Base-by-base conservation (phyloP, 2,888 invertebrate genomes). In the Dynastes grantii region DNA sequence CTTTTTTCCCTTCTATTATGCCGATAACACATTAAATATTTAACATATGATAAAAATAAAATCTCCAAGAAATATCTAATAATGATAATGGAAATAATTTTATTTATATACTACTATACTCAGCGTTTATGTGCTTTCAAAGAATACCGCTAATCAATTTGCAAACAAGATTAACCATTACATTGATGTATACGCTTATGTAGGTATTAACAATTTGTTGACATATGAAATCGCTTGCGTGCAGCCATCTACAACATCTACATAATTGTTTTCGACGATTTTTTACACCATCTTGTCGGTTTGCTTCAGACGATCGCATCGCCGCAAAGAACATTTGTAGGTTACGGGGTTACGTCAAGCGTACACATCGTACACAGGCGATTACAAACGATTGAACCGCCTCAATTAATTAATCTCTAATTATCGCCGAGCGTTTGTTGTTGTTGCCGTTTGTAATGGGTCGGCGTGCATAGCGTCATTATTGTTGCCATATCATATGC, bases 371-470 rank as follows among this genome's bases (percentile, higher is more conserved):
- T 55, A 55, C 3, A n/a, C 53, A 9, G n/a, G n/a, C 53, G n/a
- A n/a, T 53, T 55, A 55, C 55, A 55, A 55, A 55, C 22, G 55
- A 55, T 55, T 22, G 16, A 40, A 40, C 65, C 65, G 65, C 40
- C 45, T 45, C 49, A 67, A 67, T 67, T 67, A 67, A 67, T 67
- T 67, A 67, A 67, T 45, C 45, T 45, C 8, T 16, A 67, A 67
- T 67, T 67, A 45, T 63, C 27, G 45, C 40, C 65, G 55, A 9
- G 22, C 22, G 55, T 55, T 55, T 55, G 55, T 22, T 55, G 22
- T 55, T 55, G 55, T 55, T 55, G 16, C 55, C 16, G 55, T 45
- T 45, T 45, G 45, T 45, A 2, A 45, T 8, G 9, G 45, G 45
- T 45, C 45, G 45, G 45, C 45, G 11, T 45, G 32, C 32, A 0